Base-by-base conservation (phyloP, 2,113 vertebrate species). In the Odocoileus hemionus region DNA sequence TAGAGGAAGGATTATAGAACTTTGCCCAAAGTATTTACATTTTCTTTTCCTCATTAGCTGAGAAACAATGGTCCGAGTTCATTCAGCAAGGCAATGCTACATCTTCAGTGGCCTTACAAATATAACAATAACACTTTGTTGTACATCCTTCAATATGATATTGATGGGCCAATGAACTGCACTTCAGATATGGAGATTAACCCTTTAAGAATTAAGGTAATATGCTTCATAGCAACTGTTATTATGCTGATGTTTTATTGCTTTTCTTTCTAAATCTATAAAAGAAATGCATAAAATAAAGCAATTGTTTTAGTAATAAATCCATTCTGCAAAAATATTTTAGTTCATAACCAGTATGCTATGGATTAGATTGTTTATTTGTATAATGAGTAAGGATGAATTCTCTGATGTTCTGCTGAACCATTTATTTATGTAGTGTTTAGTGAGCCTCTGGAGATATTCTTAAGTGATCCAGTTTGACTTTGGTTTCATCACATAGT, bases 91-190 rank as follows among this genome's bases (percentile, higher is more conserved):
- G 99, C 99, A n/a, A 98, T 99, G 95, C 97, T 99, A 88, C 99
- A 98, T 50, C 99, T 99, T 19, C 97, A 99, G 58, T 99, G 99
- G 99, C 99, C 99, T 1, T 99, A 99, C 98, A 99, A 98, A 52
- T 99, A 98, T 0, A 99, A 98, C 85, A 99, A 99, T 58, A 98
- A 99, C 70, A 99, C 99, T 0, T 98, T 99, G 94, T 97, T 99
- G 94, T 99, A 99, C 96, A 99, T 99, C 95, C 99, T 98, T 64
- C 98, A 99, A 74, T 99, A 99, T 28, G 99, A 99, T 43, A 99
- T 99, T 4, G 99, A 99, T 33, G 99, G 99, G 6, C 99, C 99
- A n/a, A 99, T 99, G 99, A 99, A 99, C 98, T 99, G 99, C 97
- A 99, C 99, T 96, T 99, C 99, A 0, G 99, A 99, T 96, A 97